These are phyloP conservation scores for Coptotermes formosanus DNA, from an alignment of 1,140 invertebrate species.

Conservation along the genomic window DNA sequence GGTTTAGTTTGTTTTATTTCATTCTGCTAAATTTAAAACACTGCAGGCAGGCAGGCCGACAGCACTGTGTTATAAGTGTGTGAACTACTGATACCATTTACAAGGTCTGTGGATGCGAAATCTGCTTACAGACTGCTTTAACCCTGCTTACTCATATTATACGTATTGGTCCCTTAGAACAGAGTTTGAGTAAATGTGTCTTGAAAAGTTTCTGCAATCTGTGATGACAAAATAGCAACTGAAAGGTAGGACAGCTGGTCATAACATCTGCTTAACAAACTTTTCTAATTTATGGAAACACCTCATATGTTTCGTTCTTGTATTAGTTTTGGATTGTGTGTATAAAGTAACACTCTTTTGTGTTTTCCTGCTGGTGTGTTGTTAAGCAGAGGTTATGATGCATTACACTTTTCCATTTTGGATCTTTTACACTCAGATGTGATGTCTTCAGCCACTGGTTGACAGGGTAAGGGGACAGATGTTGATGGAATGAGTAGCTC, in stretches of 20 bases:
- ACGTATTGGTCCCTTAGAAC: neutral
- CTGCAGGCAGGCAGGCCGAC: no score
- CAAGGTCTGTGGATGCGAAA: no score
- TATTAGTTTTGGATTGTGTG: no score
- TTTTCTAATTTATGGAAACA: neutral
- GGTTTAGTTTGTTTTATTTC: no score
- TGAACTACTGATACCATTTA: no score
- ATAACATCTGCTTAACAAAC: constrained; percentile 2
- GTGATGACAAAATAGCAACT: neutral
- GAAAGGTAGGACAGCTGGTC: neutral
- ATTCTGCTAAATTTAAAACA: no score
- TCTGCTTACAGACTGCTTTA: no score
- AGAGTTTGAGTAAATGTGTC: neutral
- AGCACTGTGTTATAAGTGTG: no score
- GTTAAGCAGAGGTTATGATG: neutral
- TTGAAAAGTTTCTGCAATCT: neutral
- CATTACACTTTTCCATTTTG: neutral
- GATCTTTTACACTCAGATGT: neutral
- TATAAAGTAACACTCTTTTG: neutral
- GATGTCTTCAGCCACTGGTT: no score
- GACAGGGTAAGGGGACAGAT: no score
- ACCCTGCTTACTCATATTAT: no score
- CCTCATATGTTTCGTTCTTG: neutral
- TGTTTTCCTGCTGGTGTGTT: neutral
- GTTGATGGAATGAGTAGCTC: no score